Evolutionary conservation across 2,888 invertebrate species (phyloP).

Genomic region (Drosophila borealis): DNA sequence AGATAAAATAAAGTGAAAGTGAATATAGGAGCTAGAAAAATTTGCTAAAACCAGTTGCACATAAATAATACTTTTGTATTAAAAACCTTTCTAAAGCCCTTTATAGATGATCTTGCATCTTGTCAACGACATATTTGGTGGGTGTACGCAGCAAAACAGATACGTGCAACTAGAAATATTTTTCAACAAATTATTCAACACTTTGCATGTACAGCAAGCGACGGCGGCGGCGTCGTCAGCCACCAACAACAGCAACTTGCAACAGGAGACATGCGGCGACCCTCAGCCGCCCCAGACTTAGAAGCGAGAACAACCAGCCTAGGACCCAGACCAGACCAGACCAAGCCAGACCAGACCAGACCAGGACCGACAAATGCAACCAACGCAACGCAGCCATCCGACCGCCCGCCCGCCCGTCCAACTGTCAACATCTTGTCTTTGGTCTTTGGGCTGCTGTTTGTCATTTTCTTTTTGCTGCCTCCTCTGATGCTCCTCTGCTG

Average conservation of each 20-base stretch:
- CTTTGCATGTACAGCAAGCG: conserved; percentile 75
- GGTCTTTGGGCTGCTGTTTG: conserved; percentile 66
- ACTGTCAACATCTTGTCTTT: conserved; percentile 73
- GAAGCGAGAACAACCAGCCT: conserved; percentile 12
- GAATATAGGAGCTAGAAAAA: too few relatives aligned
- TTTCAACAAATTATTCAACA: conserved; percentile 83
- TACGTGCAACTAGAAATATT: conserved; percentile 78
- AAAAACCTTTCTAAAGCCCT: not conserved
- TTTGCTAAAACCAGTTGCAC: too few relatives aligned
- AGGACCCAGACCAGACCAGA: conserved; percentile 11
- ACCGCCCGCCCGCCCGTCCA: conserved; percentile 2
- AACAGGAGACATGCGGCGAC: conserved; percentile 58
- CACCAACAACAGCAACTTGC: conserved; percentile 10
- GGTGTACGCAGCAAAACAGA: conserved; percentile 54
- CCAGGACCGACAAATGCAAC: conserved; percentile 10
- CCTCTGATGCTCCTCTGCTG: conserved; percentile 37
- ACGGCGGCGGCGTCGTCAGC: conserved; percentile 11
- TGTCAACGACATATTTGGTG: conserved; percentile 39
- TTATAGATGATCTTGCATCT: not conserved
- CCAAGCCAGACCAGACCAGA: not conserved
- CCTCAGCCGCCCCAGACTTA: conserved; percentile 55
- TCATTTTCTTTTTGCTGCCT: conserved; percentile 59
- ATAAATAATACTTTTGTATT: not conserved
- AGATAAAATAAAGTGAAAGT: too few relatives aligned
- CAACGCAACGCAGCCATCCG: conserved; percentile 6